phyloP scores from a whole-genome alignment of 2,113 vertebrate genomes.

The Leptocoma aspasia region DNA sequence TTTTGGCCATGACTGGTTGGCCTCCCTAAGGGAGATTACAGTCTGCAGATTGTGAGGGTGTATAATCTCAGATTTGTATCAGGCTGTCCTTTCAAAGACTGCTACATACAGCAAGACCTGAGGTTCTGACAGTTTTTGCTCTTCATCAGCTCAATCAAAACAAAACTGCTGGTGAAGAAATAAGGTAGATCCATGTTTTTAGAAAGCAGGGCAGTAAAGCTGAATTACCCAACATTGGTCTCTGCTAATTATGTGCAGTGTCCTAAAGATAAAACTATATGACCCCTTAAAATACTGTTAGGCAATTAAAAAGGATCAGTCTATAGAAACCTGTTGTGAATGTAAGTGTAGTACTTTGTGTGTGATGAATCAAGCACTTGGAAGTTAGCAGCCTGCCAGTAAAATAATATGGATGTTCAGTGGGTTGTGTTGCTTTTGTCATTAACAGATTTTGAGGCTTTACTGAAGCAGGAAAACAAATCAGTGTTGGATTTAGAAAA shows the following conservation, averaged over 20 bases:
- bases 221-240: neutral
- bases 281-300: neutral
- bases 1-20: neutral
- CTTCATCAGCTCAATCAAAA: neutral
- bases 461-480: neutral
- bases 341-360: neutral
- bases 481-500: neutral
- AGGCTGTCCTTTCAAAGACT: neutral
- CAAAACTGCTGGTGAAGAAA: neutral
- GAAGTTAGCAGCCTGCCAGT: neutral
- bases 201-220: neutral
- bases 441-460: neutral
- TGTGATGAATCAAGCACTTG: neutral
- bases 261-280: neutral
- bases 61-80: neutral
- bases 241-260: neutral
- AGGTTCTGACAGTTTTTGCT: neutral
- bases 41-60: neutral
- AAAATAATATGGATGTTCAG: neutral
- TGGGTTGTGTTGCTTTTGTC: neutral
- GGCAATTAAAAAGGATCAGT: neutral
- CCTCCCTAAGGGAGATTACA: neutral
- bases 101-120: neutral
- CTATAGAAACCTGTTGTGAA: neutral
- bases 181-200: neutral